phyloP scores from a whole-genome alignment of 2,888 invertebrate species.

The Lumbricus terrestris region DNA sequence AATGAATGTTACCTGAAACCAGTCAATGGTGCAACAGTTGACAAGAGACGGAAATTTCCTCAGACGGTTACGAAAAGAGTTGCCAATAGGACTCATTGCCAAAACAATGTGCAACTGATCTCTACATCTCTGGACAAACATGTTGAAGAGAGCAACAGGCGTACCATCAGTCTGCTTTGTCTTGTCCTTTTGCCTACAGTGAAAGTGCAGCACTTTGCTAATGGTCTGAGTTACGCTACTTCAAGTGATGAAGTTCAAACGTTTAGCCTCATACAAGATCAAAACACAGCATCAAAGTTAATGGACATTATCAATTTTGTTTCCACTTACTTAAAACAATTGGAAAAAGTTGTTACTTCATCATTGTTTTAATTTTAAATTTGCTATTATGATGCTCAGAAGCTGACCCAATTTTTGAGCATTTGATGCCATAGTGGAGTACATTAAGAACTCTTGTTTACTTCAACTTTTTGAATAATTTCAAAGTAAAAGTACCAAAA shows the following conservation, averaged over 20 bases:
- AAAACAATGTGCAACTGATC: conserved; percentile 87
- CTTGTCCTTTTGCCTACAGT: conserved; percentile 59
- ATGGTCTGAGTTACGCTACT: not conserved
- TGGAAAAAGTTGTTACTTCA: no score
- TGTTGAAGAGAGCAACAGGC: conserved; percentile 82
- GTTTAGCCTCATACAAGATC: not conserved
- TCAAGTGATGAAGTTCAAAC: not conserved
- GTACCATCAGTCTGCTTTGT: conserved; percentile 82
- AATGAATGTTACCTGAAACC: conserved; percentile 83
- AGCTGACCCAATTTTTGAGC: no score
- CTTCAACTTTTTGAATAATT: no score
- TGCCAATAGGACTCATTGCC: conserved; percentile 89
- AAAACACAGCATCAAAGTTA: not conserved
- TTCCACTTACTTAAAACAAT: not conserved
- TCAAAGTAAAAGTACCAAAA: no score
- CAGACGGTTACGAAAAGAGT: conserved; percentile 69
- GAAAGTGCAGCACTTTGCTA: not conserved
- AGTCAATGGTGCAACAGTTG: conserved; percentile 92
- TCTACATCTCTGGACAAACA: conserved; percentile 81
- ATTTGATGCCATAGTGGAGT: no score
- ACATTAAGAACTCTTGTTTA: no score
- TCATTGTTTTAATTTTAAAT: no score
- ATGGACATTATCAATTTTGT: not conserved
- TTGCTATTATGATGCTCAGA: no score
- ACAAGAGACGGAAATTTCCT: conserved; percentile 89